phyloP scores from a whole-genome alignment of 2,888 invertebrate genomes.

The Leucoptera coffeella region DNA sequence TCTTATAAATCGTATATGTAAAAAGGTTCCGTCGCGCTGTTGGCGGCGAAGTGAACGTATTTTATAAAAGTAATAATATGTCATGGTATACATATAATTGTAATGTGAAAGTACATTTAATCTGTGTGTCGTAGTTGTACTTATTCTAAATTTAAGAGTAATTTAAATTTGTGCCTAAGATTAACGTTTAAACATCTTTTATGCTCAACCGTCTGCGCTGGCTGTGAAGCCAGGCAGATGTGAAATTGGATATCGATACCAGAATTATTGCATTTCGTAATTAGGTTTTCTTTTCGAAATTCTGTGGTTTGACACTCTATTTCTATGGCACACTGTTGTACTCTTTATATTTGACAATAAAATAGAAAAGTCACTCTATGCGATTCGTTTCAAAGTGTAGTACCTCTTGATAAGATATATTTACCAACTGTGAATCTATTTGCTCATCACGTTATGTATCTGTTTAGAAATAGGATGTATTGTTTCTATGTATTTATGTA shows the following conservation, averaged over 20 bases:
- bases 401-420: no score
- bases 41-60: conserved; percentile 34
- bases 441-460: no score
- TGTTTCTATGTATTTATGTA: no score
- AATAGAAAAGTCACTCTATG: no score
- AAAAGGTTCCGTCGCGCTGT: conserved; percentile 39
- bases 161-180: conserved; percentile 47
- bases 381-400: no score
- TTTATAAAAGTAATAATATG: conserved; percentile 26
- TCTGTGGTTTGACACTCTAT: no score
- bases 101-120: conserved; percentile 19
- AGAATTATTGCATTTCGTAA: conserved; percentile 3
- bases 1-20: conserved; percentile 53
- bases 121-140: conserved; percentile 34
- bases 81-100: conserved; percentile 16
- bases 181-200: conserved; percentile 10
- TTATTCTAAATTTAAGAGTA: conserved; percentile 9
- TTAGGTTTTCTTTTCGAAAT: not conserved
- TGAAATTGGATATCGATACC: conserved; percentile 2
- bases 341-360: no score
- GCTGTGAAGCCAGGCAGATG: not conserved
- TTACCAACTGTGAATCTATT: no score
- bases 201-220: not conserved
- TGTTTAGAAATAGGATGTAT: no score
- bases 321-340: no score